Percentiles rank a stretch among this genome's conserved stretches.
Conservation (phyloP, 2,797 vertebrate genomes). For the Coilia nasus region DNA sequence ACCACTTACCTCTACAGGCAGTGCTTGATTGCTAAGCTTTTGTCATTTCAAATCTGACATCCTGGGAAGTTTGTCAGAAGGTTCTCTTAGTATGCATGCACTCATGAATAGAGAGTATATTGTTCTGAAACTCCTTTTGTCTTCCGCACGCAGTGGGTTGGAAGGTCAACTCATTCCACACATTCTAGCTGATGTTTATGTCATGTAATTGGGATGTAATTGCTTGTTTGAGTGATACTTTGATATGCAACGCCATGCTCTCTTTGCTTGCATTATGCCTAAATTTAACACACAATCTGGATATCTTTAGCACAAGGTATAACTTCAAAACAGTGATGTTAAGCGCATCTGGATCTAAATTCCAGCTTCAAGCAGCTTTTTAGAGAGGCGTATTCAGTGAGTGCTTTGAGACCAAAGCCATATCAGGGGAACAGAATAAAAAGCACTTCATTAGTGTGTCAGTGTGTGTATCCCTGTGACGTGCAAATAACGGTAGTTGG, state of each 20-base stretch:
- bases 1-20: no score
- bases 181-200: conserved; percentile 43
- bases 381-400: background rate
- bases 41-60: no score
- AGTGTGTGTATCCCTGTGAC: background rate
- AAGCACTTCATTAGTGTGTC: background rate
- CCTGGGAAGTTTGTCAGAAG: background rate
- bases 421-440: background rate
- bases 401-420: background rate
- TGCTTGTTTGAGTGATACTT: conserved; percentile 30
- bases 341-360: background rate
- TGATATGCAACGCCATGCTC: background rate
- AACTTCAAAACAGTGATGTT: background rate
- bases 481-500: background rate
- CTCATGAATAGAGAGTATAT: background rate
- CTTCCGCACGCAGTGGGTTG: conserved; percentile 12
- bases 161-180: conserved; percentile 28
- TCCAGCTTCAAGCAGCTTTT: background rate
- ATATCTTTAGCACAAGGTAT: background rate
- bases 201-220: conserved; percentile 40
- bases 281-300: background rate
- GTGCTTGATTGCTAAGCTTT: no score
- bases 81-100: background rate
- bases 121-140: background rate
- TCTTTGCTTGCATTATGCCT: background rate